Percentiles rank a stretch among this genome's conserved stretches.
Conservation (phyloP, 1,140 invertebrate genomes). For the Popillia japonica region DNA sequence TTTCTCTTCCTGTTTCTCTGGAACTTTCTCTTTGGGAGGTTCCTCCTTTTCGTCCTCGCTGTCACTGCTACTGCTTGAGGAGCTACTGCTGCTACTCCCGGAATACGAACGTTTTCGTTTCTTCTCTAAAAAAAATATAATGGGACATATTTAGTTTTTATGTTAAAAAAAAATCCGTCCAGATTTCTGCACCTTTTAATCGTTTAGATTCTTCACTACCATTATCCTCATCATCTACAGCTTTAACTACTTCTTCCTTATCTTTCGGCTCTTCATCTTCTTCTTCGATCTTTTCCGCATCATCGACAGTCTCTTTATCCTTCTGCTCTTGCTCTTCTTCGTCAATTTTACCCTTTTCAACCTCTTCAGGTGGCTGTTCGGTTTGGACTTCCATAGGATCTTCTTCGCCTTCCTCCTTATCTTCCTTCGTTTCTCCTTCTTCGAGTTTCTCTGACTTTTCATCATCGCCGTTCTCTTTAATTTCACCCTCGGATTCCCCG, state of each 20-base stretch:
- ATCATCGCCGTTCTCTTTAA: conserved; percentile 62
- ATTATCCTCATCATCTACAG: conserved; percentile 42
- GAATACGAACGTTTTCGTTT: conserved; percentile 59
- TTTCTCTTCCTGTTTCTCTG: conserved; percentile 60
- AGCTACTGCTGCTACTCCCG: conserved; percentile 59
- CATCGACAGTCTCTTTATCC: conserved; percentile 56
- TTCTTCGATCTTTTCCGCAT: conserved; percentile 56
- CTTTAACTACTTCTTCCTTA: conserved; percentile 43
- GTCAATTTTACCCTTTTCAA: conserved; percentile 52
- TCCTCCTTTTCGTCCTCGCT: conserved; percentile 57
- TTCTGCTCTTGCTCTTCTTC: conserved; percentile 49
- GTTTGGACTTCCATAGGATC: conserved; percentile 54
- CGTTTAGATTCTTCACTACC: conserved; percentile 36
- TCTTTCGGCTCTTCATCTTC: conserved; percentile 40
- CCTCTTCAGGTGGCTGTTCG: conserved; percentile 49
- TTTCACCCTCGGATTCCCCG: conserved; percentile 50
- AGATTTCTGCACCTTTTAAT: conserved; percentile 40
- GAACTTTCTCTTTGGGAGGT: conserved; percentile 54
- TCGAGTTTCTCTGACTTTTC: conserved; percentile 63
- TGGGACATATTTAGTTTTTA: not conserved
- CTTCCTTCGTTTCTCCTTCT: conserved; percentile 50
- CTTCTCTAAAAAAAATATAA: conserved; percentile 43
- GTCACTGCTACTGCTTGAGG: conserved; percentile 58
- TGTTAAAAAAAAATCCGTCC: not conserved
- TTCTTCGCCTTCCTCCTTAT: conserved; percentile 59